These are phyloP conservation scores for Hyperoplus lanceolatus DNA, from an alignment of 2,797 vertebrate species.

Conservation along the genomic window DNA sequence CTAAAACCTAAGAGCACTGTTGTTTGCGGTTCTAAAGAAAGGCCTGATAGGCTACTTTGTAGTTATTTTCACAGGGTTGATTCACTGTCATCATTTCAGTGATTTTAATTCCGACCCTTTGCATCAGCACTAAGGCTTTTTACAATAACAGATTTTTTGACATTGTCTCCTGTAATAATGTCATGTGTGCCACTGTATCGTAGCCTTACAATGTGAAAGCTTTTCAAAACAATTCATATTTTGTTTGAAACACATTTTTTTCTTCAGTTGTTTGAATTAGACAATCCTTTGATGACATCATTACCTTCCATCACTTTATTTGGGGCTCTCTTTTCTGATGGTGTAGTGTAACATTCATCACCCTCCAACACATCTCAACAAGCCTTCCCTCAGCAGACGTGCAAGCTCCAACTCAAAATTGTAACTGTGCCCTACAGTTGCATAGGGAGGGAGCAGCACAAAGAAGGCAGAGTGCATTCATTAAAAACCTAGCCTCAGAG, in stretches of 20 bases:
- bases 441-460: conserved; percentile 44
- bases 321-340: neutral
- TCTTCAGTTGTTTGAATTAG: neutral
- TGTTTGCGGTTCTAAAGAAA: neutral
- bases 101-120: neutral
- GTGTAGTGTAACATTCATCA: conserved; percentile 17
- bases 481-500: conserved; percentile 58
- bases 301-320: neutral
- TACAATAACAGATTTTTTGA: neutral
- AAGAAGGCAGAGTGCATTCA: conserved; percentile 49
- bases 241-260: neutral
- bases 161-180: neutral
- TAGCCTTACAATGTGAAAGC: neutral
- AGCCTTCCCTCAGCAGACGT: conserved; percentile 28
- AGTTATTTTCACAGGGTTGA: neutral
- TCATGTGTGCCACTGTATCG: neutral
- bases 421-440: conserved; percentile 60
- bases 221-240: neutral
- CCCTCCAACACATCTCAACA: conserved; percentile 50
- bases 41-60: neutral
- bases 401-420: conserved; percentile 42
- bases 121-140: neutral
- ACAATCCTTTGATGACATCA: neutral
- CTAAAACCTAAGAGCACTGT: neutral
- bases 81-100: neutral